phyloP scores from a whole-genome alignment of 2,888 invertebrate genomes.

The Plutella xylostella region DNA sequence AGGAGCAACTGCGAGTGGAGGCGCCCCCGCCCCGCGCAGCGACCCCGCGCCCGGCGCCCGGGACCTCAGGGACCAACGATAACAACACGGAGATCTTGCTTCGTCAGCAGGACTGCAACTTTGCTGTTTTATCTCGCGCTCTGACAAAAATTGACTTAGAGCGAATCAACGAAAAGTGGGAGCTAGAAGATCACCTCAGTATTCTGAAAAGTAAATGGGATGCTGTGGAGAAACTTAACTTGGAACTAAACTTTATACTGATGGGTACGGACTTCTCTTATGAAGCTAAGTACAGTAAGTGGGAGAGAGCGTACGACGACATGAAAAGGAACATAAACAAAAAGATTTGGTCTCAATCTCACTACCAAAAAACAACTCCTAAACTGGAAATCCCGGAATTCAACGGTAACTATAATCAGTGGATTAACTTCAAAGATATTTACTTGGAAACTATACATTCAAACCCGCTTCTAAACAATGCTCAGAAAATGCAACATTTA shows the following conservation, averaged over 20 bases:
- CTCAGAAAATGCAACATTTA: slow-evolving; percentile 20
- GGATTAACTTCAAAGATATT: neutral
- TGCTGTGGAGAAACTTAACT: neutral
- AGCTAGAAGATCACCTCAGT: slow-evolving; percentile 1
- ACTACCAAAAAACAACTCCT: neutral
- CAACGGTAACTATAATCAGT: neutral
- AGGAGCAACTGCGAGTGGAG: neutral
- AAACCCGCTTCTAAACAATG: slow-evolving; percentile 14
- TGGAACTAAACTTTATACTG: neutral
- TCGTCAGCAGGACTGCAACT: neutral
- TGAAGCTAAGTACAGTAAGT: neutral
- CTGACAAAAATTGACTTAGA: neutral
- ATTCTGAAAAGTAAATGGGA: slow-evolving; percentile 2
- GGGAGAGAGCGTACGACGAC: neutral
- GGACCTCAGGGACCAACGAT: neutral
- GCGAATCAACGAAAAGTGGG: neutral
- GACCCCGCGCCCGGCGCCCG: neutral
- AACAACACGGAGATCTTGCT: neutral
- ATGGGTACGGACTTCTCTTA: no score
- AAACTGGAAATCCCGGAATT: neutral
- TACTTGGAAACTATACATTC: slow-evolving; percentile 15
- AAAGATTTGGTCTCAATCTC: neutral
- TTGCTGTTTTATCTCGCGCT: neutral
- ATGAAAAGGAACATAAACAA: neutral
- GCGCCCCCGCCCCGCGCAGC: neutral